Base-by-base conservation (phyloP, 2,797 vertebrate species). In the Huso huso region DNA sequence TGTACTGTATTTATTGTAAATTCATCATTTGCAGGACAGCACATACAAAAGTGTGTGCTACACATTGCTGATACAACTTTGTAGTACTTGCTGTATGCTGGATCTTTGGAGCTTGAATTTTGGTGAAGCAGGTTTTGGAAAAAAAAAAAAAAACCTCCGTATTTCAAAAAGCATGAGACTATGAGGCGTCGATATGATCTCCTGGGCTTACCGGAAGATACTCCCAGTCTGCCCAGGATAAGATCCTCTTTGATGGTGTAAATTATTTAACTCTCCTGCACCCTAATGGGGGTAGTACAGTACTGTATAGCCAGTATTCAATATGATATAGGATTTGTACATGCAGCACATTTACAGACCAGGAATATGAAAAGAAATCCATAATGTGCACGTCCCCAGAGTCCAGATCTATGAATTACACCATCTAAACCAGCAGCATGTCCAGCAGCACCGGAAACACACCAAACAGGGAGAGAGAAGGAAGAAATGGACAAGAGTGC, bases 351-450 rank as follows among this genome's bases (percentile, higher is more conserved):
- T 15, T 6, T 18, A 70, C 48, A 51, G 10, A 37, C n/a, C 55
- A 69, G 62, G 50, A 66, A 66, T 7, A 15, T 10, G 68, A 70
- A 68, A 57, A 37, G 53, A 71, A 52, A 73, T 74, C 72, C 70
- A 72, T 77, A 71, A 71, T 69, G 71, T 68, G 68, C 64, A 62
- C 48, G 52, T 51, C 63, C 62, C 61, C 49, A 49, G 61, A 68
- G 57, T 58, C 15, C 15, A 18, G 15, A 18, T 18, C 69, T 64
- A 70, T 64, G 64, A 55, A 71, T 68, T 70, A 69, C 57, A 69
- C 37, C 61, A 51, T 49, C 51, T 61, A 53, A 66, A 58, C 63
- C 6, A 48, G 49, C 49, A 62, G 23, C 53, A 18, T 64, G 23
- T 58, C 23, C 10, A 15, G 52, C 59, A 37, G 63, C 53, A 59